Base-by-base conservation (phyloP, 2,888 invertebrate genomes). In the Rotaria magnacalcarata region DNA sequence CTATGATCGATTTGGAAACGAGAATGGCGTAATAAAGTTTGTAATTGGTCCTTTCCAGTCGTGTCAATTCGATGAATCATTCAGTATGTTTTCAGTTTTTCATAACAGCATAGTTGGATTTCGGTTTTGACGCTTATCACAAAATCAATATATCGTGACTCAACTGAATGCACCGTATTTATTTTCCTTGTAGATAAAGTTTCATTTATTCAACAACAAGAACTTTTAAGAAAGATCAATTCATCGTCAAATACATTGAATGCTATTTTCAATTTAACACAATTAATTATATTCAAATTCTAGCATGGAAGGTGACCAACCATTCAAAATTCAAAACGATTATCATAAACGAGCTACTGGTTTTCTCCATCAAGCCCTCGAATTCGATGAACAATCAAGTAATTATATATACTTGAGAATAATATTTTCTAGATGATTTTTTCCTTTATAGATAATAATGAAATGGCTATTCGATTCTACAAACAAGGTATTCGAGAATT, bases 301-400 rank as follows among this genome's bases (percentile, higher is more conserved):
- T 34, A 34, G 34, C 34, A 67, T 67, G 67, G 67, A 67, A 67
- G 34, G 67, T 34, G 67, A 67, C 3, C 52, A 52, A 41, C 34
- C 67, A 19, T 34, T 19, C 19, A 34, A 67, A 67, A 34, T 34
- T 67, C 67, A 67, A 34, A 67, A 67, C 19, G 67, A 67, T 16
- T 67, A 80, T 14, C 47, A 80, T 43, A 24, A 43, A 47, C 80
- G 80, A 47, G 80, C 80, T 24, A 19, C 47, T 80, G 47, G 47
- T 47, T 80, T 24, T 47, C 24, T 80, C n/a, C 43, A 8, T 24
- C 43, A 43, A 47, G 80, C 80, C 16, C 43, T 80, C 7, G 80
- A 80, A 80, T 80, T 24, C 24, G 80, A 80, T 8, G 80, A 80
- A n/a, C 7, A 47, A 24, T 80, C 80, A 11, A 47, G 80, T 80